Evolutionary conservation across 2,888 invertebrate species (phyloP).

Genomic region (Lagria hirta): DNA sequence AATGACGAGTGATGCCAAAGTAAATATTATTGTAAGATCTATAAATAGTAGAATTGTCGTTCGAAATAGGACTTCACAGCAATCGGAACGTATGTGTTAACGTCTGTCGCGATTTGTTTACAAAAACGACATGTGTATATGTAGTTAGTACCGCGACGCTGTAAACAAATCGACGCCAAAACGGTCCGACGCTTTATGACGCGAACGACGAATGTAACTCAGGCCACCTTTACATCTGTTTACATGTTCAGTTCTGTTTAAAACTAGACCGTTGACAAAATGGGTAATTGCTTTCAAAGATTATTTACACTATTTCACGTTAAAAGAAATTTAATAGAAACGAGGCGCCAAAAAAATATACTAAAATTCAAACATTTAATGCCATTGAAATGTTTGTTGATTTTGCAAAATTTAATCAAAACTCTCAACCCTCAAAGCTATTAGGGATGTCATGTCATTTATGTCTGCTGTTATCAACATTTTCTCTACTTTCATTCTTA

Average conservation of each 20-base stretch:
- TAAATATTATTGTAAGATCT: conserved; percentile 48
- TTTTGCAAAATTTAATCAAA: conserved; percentile 27
- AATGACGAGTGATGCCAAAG: conserved; percentile 41
- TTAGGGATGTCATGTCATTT: background rate
- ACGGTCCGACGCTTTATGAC: conserved; percentile 54
- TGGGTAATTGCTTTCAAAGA: conserved; percentile 53
- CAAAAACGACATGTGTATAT: conserved; percentile 50
- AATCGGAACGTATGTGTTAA: conserved; percentile 44
- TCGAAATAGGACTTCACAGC: conserved; percentile 41
- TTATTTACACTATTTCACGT: conserved; percentile 49
- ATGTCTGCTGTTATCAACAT: conserved; percentile 1
- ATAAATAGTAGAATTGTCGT: conserved; percentile 48
- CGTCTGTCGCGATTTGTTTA: conserved; percentile 51
- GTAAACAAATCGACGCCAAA: conserved; percentile 61
- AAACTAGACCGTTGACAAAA: conserved; percentile 54
- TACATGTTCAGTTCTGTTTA: conserved; percentile 51
- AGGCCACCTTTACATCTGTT: conserved; percentile 49
- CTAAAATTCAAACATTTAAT: conserved; percentile 42
- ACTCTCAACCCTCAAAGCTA: background rate
- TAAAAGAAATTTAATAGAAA: conserved; percentile 50
- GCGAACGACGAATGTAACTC: conserved; percentile 48
- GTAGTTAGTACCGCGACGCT: conserved; percentile 49
- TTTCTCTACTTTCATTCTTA: no score
- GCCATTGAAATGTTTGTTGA: conserved; percentile 40
- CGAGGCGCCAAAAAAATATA: conserved; percentile 47